phyloP scores from a whole-genome alignment of 1,140 invertebrate genomes.

The Pogonognathellus flavescens region DNA sequence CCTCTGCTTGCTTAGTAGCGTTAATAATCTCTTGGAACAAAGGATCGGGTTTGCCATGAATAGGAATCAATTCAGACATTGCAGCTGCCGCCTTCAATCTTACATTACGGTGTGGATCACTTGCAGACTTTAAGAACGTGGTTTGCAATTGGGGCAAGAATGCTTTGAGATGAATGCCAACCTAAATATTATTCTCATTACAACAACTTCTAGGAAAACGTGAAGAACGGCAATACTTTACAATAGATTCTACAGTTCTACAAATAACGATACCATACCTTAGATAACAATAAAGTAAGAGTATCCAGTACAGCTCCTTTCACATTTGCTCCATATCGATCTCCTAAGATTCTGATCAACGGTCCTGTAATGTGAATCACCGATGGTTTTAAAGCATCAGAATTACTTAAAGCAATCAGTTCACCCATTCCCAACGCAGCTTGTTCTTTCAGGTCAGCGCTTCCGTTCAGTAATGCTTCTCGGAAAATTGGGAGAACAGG shows the following conservation, averaged over 20 bases:
- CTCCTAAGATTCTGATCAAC: constrained; percentile 95
- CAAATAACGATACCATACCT: constrained; percentile 73
- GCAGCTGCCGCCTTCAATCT: constrained; percentile 90
- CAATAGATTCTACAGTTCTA: background rate
- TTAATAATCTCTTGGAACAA: constrained; percentile 92
- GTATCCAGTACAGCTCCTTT: constrained; percentile 97
- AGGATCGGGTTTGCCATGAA: constrained; percentile 81
- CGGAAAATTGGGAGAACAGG: constrained; percentile 95
- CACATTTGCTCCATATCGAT: constrained; percentile 91
- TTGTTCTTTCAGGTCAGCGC: constrained; percentile 94
- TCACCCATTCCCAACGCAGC: constrained; percentile 95
- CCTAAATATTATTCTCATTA: constrained; percentile 72
- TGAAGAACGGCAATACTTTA: constrained; percentile 2
- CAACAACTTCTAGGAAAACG: background rate
- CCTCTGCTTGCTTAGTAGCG: constrained; percentile 86
- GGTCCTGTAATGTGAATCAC: constrained; percentile 98
- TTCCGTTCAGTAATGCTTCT: constrained; percentile 94
- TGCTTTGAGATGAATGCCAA: constrained; percentile 93
- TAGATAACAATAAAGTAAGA: constrained; percentile 89
- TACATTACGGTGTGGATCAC: constrained; percentile 89
- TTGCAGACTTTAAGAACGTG: constrained; percentile 94
- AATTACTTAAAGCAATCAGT: constrained; percentile 82
- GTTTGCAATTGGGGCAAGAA: constrained; percentile 98
- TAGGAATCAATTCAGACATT: constrained; percentile 88
- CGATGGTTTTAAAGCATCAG: constrained; percentile 90